A percentile compares a stretch with the other conserved stretches of the same genome.
These are phyloP conservation scores for Siphlonurus alternatus DNA, from an alignment of 2,888 invertebrate species.

Conservation along the genomic window DNA sequence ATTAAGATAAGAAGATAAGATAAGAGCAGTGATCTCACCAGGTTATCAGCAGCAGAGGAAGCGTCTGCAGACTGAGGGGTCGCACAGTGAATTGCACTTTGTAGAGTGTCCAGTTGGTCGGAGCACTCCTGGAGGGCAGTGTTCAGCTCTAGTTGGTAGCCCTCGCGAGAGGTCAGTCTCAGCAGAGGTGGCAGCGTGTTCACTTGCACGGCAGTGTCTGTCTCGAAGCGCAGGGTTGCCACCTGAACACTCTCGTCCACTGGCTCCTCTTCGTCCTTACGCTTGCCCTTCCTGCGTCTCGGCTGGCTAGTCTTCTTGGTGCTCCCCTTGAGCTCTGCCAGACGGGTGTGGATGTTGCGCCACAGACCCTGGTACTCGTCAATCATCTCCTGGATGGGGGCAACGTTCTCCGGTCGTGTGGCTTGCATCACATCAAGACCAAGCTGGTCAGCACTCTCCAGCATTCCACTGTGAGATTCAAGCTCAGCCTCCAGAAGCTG, in stretches of 20 bases:
- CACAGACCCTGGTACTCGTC: constrained; percentile 47
- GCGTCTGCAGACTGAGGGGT: constrained; percentile 38
- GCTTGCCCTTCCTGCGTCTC: constrained; percentile 11
- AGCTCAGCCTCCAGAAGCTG: constrained; percentile 35
- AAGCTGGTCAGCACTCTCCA: constrained; percentile 40
- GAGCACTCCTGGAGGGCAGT: constrained; percentile 56
- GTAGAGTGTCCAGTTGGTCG: constrained; percentile 44
- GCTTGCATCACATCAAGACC: constrained; percentile 41
- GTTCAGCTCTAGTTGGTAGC: constrained; percentile 57
- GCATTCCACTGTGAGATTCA: constrained; percentile 30
- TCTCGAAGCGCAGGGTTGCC: constrained; percentile 56
- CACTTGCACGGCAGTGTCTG: constrained; percentile 64
- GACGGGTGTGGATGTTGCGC: constrained; percentile 38
- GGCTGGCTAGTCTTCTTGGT: background rate
- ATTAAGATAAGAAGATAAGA: too few species aligned
- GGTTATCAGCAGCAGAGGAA: constrained; percentile 30
- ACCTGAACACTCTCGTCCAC: constrained; percentile 47
- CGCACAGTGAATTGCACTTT: constrained; percentile 42
- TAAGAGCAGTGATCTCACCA: constrained; percentile 7
- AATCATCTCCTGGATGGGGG: constrained; percentile 38
- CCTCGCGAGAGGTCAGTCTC: constrained; percentile 56
- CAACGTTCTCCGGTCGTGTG: constrained; percentile 35
- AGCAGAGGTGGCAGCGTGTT: constrained; percentile 46
- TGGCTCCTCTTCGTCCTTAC: constrained; percentile 19
- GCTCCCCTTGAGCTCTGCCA: constrained; percentile 24